A percentile compares a stretch with the other conserved stretches of the same genome.
Evolutionary conservation across 2,888 invertebrate genomes (phyloP).

Genomic region (Pedicia rivosa): DNA sequence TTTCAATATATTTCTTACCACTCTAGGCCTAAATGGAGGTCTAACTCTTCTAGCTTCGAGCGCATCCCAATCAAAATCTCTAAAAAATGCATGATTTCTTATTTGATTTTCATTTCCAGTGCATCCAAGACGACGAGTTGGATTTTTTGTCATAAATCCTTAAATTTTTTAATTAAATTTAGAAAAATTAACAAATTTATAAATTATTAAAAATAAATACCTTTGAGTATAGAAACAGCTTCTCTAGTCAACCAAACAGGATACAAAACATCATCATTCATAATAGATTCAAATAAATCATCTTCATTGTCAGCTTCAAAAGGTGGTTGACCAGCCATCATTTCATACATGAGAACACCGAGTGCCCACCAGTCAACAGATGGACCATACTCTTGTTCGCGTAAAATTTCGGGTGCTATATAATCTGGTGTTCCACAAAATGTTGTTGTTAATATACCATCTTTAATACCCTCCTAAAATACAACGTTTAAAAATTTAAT

Average conservation of each 20-base stretch:
- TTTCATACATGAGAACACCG: slow-evolving; percentile 97
- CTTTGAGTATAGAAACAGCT: slow-evolving; percentile 80
- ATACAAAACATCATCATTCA: slow-evolving; percentile 96
- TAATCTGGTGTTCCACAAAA: slow-evolving; percentile 99
- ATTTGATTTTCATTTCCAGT: slow-evolving; percentile 54
- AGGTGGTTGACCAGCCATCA: slow-evolving; percentile 99
- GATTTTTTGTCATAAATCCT: slow-evolving; percentile 96
- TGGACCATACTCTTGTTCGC: slow-evolving; percentile 81
- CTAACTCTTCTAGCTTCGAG: slow-evolving; percentile 79
- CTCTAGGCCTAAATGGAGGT: slow-evolving; percentile 96
- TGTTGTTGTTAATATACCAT: slow-evolving; percentile 81
- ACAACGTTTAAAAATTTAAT: neutral
- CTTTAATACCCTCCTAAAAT: slow-evolving; percentile 32
- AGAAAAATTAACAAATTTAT: slow-evolving; percentile 2
- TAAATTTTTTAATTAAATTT: slow-evolving; percentile 3
- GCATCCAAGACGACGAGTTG: slow-evolving; percentile 86
- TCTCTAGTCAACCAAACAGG: slow-evolving; percentile 92
- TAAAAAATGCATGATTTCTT: slow-evolving; percentile 79
- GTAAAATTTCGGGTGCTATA: slow-evolving; percentile 95
- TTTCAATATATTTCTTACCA: slow-evolving; percentile 44
- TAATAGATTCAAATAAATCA: slow-evolving; percentile 95
- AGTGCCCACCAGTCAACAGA: slow-evolving; percentile 95
- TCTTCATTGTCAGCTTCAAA: slow-evolving; percentile 99
- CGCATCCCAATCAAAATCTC: slow-evolving; percentile 92
- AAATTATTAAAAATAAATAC: slow-evolving; percentile 15